Percentiles rank a stretch among this genome's conserved stretches.
phyloP scores from a whole-genome alignment of 2,888 invertebrate species.

The Cotesia congregata region DNA sequence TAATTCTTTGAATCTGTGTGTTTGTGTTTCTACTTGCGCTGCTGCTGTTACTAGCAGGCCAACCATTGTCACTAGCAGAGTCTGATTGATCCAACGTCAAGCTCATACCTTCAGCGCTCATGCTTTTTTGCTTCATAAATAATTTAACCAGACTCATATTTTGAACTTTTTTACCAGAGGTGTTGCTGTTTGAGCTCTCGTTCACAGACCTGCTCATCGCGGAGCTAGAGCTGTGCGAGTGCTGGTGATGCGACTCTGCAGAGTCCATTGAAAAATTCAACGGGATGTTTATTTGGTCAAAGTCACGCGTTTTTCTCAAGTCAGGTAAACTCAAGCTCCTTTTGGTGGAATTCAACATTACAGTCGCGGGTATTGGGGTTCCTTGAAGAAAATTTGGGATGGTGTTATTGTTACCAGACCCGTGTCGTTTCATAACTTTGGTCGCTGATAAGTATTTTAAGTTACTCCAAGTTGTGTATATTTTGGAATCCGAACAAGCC shows the following conservation, averaged over 20 bases:
- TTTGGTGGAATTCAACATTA: slow-evolving; percentile 53
- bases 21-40: slow-evolving; percentile 72
- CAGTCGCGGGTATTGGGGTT: slow-evolving; percentile 37
- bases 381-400: slow-evolving; percentile 65
- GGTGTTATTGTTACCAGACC: slow-evolving; percentile 83
- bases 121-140: slow-evolving; percentile 91
- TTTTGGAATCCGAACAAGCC: slow-evolving; percentile 87
- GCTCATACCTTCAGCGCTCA: slow-evolving; percentile 82
- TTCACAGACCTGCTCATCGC: slow-evolving; percentile 66
- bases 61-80: slow-evolving; percentile 78
- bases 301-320: slow-evolving; percentile 68
- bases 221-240: slow-evolving; percentile 61
- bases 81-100: slow-evolving; percentile 81
- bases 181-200: slow-evolving; percentile 64
- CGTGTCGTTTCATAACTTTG: slow-evolving; percentile 75
- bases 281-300: slow-evolving; percentile 58
- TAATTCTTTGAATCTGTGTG: slow-evolving; percentile 59
- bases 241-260: slow-evolving; percentile 64
- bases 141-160: slow-evolving; percentile 87
- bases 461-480: slow-evolving; percentile 91
- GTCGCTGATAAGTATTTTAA: slow-evolving; percentile 78
- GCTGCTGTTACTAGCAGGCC: slow-evolving; percentile 80
- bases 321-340: slow-evolving; percentile 89
- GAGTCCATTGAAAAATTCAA: slow-evolving; percentile 76
- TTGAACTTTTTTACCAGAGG: slow-evolving; percentile 73